Conservation (phyloP, 2,113 vertebrate genomes). For the Prietella phreatophila region DNA sequence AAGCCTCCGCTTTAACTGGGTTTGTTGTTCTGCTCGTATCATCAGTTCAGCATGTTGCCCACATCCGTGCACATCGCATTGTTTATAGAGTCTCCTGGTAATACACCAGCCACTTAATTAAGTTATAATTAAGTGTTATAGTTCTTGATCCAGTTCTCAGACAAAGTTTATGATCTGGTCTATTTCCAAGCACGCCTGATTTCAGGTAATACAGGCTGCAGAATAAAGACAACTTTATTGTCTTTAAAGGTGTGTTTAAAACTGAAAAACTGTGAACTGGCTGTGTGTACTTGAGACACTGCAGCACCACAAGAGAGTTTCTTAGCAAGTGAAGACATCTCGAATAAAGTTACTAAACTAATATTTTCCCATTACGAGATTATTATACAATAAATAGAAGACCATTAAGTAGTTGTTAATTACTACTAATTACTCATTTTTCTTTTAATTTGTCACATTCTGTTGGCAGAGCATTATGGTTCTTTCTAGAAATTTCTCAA, state of each 20-base stretch:
- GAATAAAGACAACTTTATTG: background rate
- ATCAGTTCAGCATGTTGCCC: conserved; percentile 30
- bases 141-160: background rate
- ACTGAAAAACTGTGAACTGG: background rate
- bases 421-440: background rate
- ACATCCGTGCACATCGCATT: conserved; percentile 20
- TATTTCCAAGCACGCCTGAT: background rate
- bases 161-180: background rate
- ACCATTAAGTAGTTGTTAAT: background rate
- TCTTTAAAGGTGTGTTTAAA: background rate
- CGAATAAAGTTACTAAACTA: background rate
- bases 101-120: conserved; percentile 47
- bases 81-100: conserved; percentile 44
- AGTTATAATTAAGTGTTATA: background rate
- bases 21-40: conserved; percentile 40
- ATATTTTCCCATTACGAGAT: background rate
- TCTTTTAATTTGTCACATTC: background rate
- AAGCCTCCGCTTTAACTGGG: conserved; percentile 27
- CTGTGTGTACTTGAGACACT: background rate
- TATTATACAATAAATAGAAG: background rate
- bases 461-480: background rate
- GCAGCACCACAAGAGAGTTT: background rate
- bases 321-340: background rate
- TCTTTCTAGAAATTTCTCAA: background rate
- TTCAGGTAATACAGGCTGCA: background rate